Evolutionary conservation across 2,888 invertebrate genomes (phyloP).

Genomic region (Prenolepis imparis): DNA sequence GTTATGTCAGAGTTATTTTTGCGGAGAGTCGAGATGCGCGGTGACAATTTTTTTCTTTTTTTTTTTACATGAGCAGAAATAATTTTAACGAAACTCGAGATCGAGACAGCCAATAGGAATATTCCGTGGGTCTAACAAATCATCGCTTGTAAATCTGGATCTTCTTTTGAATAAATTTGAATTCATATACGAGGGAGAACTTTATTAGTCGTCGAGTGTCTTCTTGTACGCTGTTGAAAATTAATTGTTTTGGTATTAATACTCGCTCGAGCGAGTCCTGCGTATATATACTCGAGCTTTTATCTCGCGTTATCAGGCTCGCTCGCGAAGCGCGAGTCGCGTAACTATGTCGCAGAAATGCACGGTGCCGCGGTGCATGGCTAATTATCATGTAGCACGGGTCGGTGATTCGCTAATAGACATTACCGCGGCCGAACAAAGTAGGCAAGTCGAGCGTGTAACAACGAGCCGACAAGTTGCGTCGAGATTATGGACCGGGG

Average conservation of each 20-base stretch:
- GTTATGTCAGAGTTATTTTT: not conserved
- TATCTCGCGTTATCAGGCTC: constrained; percentile 34
- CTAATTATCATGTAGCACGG: constrained; percentile 72
- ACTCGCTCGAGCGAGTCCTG: not conserved
- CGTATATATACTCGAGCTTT: constrained; percentile 27
- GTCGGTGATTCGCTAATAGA: constrained; percentile 65
- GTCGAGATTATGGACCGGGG: constrained; percentile 59
- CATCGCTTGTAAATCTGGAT: not conserved
- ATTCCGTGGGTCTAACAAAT: not conserved
- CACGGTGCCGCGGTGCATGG: constrained; percentile 41
- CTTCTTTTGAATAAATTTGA: not conserved
- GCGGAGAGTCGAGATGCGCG: not conserved
- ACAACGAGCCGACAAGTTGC: constrained; percentile 62
- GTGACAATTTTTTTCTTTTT: not conserved
- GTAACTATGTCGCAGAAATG: constrained; percentile 3
- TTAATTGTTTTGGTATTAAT: not conserved
- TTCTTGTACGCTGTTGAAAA: not conserved
- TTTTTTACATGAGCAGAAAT: too few species aligned
- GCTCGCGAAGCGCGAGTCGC: not conserved
- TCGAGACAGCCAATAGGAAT: not conserved
- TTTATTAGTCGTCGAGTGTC: not conserved
- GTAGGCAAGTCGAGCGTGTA: constrained; percentile 72
- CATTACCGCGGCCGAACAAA: constrained; percentile 68
- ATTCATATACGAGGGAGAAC: not conserved
- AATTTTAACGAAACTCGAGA: not conserved